These are phyloP conservation scores for Sinonovacula constricta DNA, from an alignment of 1,140 invertebrate species.

Conservation along the genomic window DNA sequence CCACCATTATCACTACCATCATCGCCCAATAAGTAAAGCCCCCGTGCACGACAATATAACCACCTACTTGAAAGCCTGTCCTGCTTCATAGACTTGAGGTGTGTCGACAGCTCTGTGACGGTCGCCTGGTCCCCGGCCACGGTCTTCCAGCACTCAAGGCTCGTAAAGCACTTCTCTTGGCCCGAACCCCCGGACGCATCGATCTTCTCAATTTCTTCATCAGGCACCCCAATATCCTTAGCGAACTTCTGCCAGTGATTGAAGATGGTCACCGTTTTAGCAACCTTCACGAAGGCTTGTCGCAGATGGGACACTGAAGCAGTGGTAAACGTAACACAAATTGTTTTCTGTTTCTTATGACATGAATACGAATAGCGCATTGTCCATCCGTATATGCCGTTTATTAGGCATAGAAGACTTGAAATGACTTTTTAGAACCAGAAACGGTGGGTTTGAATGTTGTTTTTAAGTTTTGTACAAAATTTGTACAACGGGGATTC, in stretches of 20 bases:
- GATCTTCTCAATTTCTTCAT: slow-evolving; percentile 14
- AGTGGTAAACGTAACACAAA: no score
- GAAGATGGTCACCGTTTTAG: slow-evolving; percentile 24
- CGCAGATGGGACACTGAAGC: slow-evolving; percentile 30
- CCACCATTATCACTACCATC: no score
- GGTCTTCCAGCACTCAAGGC: slow-evolving; percentile 25
- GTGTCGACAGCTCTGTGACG: slow-evolving; percentile 11
- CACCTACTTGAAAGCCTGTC: slow-evolving; percentile 23
- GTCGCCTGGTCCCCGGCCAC: slow-evolving; percentile 21
- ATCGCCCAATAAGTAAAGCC: no score
- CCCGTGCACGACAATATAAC: no score
- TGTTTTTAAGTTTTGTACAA: no score
- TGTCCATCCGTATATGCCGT: neutral
- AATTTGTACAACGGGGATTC: no score
- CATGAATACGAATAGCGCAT: neutral
- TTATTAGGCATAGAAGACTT: no score
- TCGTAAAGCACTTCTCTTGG: slow-evolving; percentile 39
- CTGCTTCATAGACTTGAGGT: slow-evolving; percentile 14
- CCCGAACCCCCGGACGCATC: slow-evolving; percentile 19
- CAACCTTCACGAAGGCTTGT: slow-evolving; percentile 45
- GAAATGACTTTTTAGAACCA: no score
- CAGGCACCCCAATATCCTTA: slow-evolving; percentile 12
- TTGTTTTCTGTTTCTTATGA: neutral
- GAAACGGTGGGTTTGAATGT: no score
- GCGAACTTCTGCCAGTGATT: slow-evolving; percentile 31